Conservation (phyloP, 2,888 invertebrate genomes). For the Rhaphigaster nebulosa region DNA sequence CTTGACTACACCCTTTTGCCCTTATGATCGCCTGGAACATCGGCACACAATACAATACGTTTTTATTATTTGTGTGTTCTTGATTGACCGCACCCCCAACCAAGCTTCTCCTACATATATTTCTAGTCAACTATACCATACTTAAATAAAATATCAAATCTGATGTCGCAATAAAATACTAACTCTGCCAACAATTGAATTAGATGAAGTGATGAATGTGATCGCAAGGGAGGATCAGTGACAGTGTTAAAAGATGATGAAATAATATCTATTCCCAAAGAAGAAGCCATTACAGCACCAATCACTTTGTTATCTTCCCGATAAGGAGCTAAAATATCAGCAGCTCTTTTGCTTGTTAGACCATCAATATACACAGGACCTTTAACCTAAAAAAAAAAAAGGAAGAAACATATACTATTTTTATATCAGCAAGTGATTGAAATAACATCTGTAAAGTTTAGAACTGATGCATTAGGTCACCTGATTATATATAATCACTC, state of each 20-base stretch:
- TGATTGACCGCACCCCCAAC: too few species aligned
- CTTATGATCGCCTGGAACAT: too few species aligned
- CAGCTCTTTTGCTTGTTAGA: slow-evolving; percentile 94
- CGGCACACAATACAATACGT: too few species aligned
- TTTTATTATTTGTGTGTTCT: too few species aligned
- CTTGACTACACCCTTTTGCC: too few species aligned
- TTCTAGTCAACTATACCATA: too few species aligned
- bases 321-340: slow-evolving; percentile 82
- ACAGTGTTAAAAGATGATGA: slow-evolving; percentile 93
- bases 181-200: slow-evolving; percentile 88
- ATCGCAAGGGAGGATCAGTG: slow-evolving; percentile 92
- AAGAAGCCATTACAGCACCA: slow-evolving; percentile 93
- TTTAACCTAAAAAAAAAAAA: slow-evolving; percentile 77
- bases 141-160: not conserved
- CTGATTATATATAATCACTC: not conserved
- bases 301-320: slow-evolving; percentile 78
- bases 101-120: too few species aligned
- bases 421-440: not conserved
- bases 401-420: not conserved
- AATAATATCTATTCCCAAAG: slow-evolving; percentile 75
- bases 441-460: not conserved
- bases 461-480: not conserved
- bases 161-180: slow-evolving; percentile 67
- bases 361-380: slow-evolving; percentile 95
- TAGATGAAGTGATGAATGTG: slow-evolving; percentile 90